Base-by-base conservation (phyloP, 2,888 invertebrate species). In the Coelopa pilipes region DNA sequence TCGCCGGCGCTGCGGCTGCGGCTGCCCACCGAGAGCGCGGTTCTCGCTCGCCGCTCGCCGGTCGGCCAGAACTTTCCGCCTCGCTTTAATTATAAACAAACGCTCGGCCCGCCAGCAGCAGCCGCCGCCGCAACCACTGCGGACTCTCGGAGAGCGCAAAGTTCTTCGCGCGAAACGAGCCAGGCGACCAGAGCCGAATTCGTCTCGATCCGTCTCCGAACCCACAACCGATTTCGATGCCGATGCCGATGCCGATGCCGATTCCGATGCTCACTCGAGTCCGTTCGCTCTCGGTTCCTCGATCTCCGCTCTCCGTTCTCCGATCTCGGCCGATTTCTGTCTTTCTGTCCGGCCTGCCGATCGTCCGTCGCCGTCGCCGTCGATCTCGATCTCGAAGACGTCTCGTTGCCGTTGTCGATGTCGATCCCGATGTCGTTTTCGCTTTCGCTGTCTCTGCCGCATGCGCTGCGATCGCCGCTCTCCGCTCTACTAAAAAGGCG, bases 71-170 rank as follows among this genome's bases (percentile, higher is more conserved):
- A 17, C 49, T 47, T 45, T 70, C 50, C 34, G 34, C 62, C 7
- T 34, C 34, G 34, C 50, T 70, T 70, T 70, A 70, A 70, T 70
- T 70, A 62, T 70, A 70, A 70, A 70, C 63, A 70, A 70, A 62
- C 45, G 63, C 17, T 57, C 34, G 62, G 17, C 34, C 50, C 15
- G 19, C 17, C 49, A 34, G 60, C 62, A 49, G 60, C 62, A 24
- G 5, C 21, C 5, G 15, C 1, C 50, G 21, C 34, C 50, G 67
- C 21, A 50, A 65, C 66, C 11, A 66, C 17, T 47, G 47, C 12
- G 46, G 13, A 46, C 49, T 15, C 11, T 21, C 21, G 19, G 49
- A 17, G 47, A 47, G 46, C 45, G n/a, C 11, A 15, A 21, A 21
- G 34, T 34, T 34, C 34, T 34, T 34, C 34, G 34, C 34, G 34